Percentiles rank a stretch among this genome's conserved stretches.
These are phyloP conservation scores for Oreotragus oreotragus DNA, from an alignment of 2,113 vertebrate genomes.

Conservation along the genomic window DNA sequence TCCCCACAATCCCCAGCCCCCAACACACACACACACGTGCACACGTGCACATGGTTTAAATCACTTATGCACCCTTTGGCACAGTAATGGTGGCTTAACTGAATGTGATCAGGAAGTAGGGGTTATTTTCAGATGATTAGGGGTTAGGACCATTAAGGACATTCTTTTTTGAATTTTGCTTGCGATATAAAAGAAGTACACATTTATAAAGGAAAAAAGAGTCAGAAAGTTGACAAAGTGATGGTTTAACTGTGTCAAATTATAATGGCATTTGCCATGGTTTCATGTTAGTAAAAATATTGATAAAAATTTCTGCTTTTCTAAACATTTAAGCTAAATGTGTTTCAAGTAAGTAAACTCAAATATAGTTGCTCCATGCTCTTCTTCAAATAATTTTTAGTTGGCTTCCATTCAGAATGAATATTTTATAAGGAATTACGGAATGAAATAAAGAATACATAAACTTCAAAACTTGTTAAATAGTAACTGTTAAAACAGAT, in stretches of 20 bases:
- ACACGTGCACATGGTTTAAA: not conserved
- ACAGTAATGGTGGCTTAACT: not conserved
- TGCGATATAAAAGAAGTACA: not conserved
- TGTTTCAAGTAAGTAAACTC: not conserved
- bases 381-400: not conserved
- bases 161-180: not conserved
- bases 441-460: not conserved
- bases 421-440: not conserved
- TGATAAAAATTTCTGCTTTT: not conserved
- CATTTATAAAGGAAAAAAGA: not conserved
- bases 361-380: not conserved
- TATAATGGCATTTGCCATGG: not conserved
- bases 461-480: not conserved
- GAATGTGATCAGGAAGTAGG: not conserved
- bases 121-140: not conserved
- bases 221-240: not conserved
- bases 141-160: not conserved
- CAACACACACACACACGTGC: rapidly evolving
- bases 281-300: not conserved
- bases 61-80: not conserved
- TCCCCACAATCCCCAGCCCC: not conserved
- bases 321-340: not conserved
- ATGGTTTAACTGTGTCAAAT: not conserved
- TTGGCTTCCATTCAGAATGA: not conserved
- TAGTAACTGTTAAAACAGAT: not conserved